A percentile compares a stretch with the other conserved stretches of the same genome.
Conservation (phyloP, 2,888 invertebrate species). For the Phrixothrix hirtus region DNA sequence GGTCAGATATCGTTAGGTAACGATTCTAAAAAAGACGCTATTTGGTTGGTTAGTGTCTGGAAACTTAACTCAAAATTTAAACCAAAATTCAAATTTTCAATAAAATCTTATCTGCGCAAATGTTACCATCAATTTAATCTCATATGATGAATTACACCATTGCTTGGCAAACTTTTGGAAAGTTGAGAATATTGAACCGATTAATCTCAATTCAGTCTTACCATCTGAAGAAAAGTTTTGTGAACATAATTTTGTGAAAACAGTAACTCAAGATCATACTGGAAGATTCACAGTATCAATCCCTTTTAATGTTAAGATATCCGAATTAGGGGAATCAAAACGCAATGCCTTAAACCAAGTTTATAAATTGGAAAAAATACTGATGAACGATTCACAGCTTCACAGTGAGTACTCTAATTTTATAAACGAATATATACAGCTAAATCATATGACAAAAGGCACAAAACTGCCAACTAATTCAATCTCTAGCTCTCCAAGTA, state of each 20-base stretch:
- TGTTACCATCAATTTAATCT: neutral
- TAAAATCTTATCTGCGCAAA: neutral
- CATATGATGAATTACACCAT: neutral
- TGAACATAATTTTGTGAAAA: constrained; percentile 13
- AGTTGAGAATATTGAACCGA: constrained; percentile 4
- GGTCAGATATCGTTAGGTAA: constrained; percentile 5
- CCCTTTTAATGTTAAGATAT: constrained; percentile 9
- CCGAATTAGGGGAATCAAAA: constrained; percentile 7
- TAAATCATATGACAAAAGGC: constrained; percentile 13
- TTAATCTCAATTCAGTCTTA: neutral
- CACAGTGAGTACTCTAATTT: constrained; percentile 4
- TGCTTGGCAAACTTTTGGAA: constrained; percentile 12
- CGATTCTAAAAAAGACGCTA: constrained; percentile 11
- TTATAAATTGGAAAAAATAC: constrained; percentile 5
- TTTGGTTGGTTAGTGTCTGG: constrained; percentile 15
- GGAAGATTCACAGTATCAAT: constrained; percentile 9
- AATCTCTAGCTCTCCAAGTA: too few species aligned
- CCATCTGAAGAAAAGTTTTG: constrained; percentile 11
- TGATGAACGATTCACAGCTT: neutral
- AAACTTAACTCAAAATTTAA: neutral
- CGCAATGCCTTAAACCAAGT: neutral
- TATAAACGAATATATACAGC: constrained; percentile 11
- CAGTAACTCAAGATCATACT: neutral
- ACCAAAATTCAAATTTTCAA: neutral
- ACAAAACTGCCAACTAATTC: too few species aligned